These are phyloP conservation scores for Euplagia quadripunctaria DNA, from an alignment of 2,888 invertebrate genomes.

Conservation along the genomic window DNA sequence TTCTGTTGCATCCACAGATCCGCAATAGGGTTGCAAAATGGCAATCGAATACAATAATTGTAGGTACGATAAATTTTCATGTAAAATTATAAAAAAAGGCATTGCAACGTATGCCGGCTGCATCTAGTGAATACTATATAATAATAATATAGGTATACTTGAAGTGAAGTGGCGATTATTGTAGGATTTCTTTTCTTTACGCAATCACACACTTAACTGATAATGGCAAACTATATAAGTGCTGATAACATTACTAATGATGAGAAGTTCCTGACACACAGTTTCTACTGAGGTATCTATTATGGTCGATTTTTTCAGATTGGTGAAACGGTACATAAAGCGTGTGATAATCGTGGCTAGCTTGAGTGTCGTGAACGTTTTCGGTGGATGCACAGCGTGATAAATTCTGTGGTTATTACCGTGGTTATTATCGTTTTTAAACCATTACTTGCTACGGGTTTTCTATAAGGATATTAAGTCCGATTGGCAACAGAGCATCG, in stretches of 20 bases:
- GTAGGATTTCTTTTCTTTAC: background rate
- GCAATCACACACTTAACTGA: background rate
- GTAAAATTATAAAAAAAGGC: too few species aligned
- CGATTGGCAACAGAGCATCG: background rate
- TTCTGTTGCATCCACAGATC: too few species aligned
- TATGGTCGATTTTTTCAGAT: background rate
- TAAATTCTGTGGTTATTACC: background rate
- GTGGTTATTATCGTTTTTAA: background rate
- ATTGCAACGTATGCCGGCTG: too few species aligned
- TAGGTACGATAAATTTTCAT: too few species aligned
- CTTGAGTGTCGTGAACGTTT: background rate
- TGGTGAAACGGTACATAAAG: background rate
- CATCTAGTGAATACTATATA: too few species aligned
- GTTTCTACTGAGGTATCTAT: background rate
- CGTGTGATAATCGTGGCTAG: background rate
- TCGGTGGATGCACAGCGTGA: background rate
- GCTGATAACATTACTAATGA: background rate
- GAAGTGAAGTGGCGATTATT: background rate
- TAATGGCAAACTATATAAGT: background rate
- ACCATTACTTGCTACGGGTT: background rate
- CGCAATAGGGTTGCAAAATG: too few species aligned
- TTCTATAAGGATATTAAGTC: background rate
- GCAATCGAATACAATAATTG: too few species aligned
- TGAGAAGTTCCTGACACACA: background rate
- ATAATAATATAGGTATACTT: too few species aligned